These are phyloP conservation scores for Neodontobutis hainanensis DNA, from an alignment of 2,113 vertebrate genomes.

Conservation along the genomic window DNA sequence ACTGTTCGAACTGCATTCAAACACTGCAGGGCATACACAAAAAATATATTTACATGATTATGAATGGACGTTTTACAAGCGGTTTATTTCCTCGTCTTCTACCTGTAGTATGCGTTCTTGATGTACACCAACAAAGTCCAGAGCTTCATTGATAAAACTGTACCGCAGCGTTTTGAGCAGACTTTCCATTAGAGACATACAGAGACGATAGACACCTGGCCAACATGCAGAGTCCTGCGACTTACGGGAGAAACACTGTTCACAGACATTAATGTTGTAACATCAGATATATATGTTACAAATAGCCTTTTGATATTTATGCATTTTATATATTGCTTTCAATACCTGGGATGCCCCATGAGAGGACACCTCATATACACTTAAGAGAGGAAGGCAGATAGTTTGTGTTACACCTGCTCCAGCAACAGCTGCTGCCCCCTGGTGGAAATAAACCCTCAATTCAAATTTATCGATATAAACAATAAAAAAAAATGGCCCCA, in stretches of 20 bases:
- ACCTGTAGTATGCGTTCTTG: conserved; percentile 97
- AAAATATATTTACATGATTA: background rate
- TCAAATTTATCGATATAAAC: too few species aligned
- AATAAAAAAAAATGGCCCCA: background rate
- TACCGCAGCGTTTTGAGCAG: conserved; percentile 95
- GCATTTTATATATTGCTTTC: background rate
- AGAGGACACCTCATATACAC: conserved; percentile 89
- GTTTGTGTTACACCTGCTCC: conserved; percentile 93
- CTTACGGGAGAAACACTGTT: conserved; percentile 84
- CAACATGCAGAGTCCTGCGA: conserved; percentile 91
- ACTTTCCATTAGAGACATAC: conserved; percentile 93
- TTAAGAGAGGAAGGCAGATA: conserved; percentile 92
- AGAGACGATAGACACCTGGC: conserved; percentile 93
- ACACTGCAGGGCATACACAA: conserved; percentile 78
- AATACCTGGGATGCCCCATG: conserved; percentile 88
- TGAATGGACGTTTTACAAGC: background rate
- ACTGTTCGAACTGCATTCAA: conserved; percentile 92
- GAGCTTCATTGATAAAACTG: conserved; percentile 92
- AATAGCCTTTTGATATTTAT: background rate
- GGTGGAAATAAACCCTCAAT: background rate
- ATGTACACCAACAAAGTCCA: conserved; percentile 96
- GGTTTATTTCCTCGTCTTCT: background rate
- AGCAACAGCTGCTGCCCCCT: conserved; percentile 93
- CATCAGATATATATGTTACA: background rate
- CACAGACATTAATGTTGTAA: conserved; percentile 18